Percentiles rank a stretch among this genome's conserved stretches.
phyloP scores from a whole-genome alignment of 2,797 vertebrate genomes.

The Thunnus albacares region DNA sequence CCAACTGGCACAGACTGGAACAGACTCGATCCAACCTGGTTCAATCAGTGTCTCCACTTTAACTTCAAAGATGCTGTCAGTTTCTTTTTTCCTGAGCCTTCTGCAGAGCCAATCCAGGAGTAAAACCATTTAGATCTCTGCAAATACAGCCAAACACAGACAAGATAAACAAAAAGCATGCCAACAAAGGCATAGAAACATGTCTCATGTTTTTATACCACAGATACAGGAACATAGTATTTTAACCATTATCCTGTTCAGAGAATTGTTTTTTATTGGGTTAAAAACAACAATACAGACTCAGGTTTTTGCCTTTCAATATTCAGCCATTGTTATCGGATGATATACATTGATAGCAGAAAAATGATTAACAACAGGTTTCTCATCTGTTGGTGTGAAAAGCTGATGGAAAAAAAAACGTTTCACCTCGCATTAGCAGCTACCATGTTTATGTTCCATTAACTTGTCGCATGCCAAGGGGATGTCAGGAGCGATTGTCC shows the following conservation, averaged over 20 bases:
- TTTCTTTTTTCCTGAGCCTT: no score
- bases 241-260: conserved; percentile 20
- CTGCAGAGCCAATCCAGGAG: no score
- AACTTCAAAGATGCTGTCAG: background rate
- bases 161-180: background rate
- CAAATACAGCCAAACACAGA: background rate
- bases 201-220: background rate
- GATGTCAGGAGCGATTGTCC: conserved; percentile 69
- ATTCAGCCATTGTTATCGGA: conserved; percentile 1
- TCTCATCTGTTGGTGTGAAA: conserved; percentile 47
- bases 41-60: background rate
- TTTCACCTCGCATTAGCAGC: conserved; percentile 40
- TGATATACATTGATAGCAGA: conserved; percentile 15
- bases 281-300: background rate
- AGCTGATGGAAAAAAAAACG: conserved; percentile 33
- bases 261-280: background rate
- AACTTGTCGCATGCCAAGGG: conserved; percentile 62
- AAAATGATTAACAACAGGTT: conserved; percentile 58
- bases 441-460: conserved; percentile 68
- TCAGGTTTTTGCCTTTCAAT: background rate
- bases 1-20: background rate
- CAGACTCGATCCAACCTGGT: background rate
- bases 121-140: no score
- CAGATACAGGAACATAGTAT: background rate
- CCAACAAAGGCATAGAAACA: background rate